Evolutionary conservation across 2,888 invertebrate genomes (phyloP), one percentile per base, ranked within the genome.

Genomic region (Mongoloraphidia duomilia): DNA sequence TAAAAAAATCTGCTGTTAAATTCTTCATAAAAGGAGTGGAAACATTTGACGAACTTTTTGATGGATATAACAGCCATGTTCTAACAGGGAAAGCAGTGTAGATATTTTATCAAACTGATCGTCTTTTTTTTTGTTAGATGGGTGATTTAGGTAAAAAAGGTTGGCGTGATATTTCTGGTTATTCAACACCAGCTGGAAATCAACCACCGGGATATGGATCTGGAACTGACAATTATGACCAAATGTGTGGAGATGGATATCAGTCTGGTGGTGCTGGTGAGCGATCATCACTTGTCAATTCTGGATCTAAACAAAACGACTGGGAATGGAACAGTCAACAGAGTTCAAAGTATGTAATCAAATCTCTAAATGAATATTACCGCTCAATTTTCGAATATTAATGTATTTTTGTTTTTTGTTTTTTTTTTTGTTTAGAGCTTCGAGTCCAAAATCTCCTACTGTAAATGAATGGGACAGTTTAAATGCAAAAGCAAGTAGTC

Each of bases 81-180:
- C n/a, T n/a, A n/a, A n/a, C 26, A 26, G 26, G 6, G 5, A 26
- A 26, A 26, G 5, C 6, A 6, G 26, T 3, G 6, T 26, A 26
- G 26, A 26, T n/a, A n/a, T n/a, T 14, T 49, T 12, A 14, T 14
- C 11, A 33, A 38, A 44, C 33, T n/a, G 34, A 26, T 44, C 34
- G 6, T 5, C 6, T 10, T 11, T 53, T 38, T 11, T 41, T 37
- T 54, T 53, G 38, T 52, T 26, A 82, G 82, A 77, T 83, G 56
- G 73, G 78, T 12, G 82, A 83, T 60, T 67, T 83, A 49, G 75
- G 82, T 33, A 74, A 78, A 61, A 74, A 76, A 59, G 81, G 82
- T 34, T 82, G 82, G 80, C 61, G 60, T 49, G 65, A 67, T 55
- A 60, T 67, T 17, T 58, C 65, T n/a, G 64, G 48, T 26, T 48